Conservation (phyloP, 2,113 vertebrate species). For the Actenoides lindsayi region DNA sequence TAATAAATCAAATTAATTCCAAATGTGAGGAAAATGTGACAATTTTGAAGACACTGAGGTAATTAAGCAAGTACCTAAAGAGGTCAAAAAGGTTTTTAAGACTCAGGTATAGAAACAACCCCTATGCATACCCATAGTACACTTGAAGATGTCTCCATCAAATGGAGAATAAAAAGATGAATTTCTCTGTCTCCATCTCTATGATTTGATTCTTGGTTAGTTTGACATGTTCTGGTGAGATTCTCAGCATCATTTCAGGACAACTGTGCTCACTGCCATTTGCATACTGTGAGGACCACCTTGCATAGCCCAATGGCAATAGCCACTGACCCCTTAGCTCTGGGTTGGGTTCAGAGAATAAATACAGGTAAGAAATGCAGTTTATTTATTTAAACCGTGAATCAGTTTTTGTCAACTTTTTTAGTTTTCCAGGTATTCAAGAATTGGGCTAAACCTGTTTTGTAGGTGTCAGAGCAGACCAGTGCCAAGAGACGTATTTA, state of each 20-base stretch:
- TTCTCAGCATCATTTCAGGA: not conserved
- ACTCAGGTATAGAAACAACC: not conserved
- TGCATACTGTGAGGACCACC: not conserved
- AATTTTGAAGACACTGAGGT: conserved; percentile 11
- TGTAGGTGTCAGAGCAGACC: not conserved
- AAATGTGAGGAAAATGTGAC: not conserved
- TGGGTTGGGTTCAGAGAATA: not conserved
- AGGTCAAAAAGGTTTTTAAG: conserved; percentile 4
- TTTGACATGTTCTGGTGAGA: not conserved
- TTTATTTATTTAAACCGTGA: not conserved
- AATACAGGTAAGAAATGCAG: not conserved
- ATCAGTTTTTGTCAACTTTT: not conserved
- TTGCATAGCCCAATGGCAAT: not conserved
- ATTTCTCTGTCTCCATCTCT: not conserved
- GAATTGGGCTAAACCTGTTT: not conserved
- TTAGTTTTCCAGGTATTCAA: not conserved
- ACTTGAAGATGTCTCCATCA: not conserved
- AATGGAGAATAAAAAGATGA: not conserved
- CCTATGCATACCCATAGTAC: not conserved
- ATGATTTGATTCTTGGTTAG: not conserved
- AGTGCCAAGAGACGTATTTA: not conserved
- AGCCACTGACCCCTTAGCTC: not conserved
- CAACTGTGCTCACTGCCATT: not conserved
- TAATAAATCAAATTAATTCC: conserved; percentile 24
- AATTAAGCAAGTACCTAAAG: not conserved